Evolutionary conservation across 2,113 vertebrate species (phyloP), one percentile per base, ranked within the genome.

Genomic region (Lipophrys pholis): DNA sequence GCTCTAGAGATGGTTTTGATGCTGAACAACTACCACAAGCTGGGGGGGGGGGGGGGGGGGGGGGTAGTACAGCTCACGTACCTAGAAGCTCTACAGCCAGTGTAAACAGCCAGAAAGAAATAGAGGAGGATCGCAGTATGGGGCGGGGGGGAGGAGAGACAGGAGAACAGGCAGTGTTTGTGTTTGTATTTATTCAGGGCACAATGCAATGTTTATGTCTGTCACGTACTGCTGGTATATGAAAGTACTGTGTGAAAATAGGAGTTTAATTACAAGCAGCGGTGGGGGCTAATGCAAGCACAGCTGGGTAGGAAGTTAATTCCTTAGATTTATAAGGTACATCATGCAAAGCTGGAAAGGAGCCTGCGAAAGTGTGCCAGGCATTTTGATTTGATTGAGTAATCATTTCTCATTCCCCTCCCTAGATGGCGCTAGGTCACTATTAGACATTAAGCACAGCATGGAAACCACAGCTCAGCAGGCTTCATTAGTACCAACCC

Each of bases 1-100:
- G 36, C 50, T 8, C 0, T 59, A 43, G 59, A 15, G 63, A 61
- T 68, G 79, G 70, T 38, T 36, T 55, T 35, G 46, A 72, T 63
- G 62, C 14, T 55, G 57, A 53, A 43, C 21, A 67, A 58, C 8
- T 9, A 38, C 53, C 5, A 58, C 0, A 16, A 45, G 55, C 42
- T 73, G 21, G 21, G 21, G 21, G 21, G 21, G 21, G 21, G 21
- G 21, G 21, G 21, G 21, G 21, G 35, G 15, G 45, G 14, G 21
- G 4, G 21, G 4, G 21, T 14, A 78, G 42, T 17, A 60, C 73
- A 76, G 63, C 71, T 66, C 36, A 92, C 90, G 66, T 91, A 93
- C 91, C 91, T 84, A 92, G 79, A 69, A 92, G 84, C 74, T 90
- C 90, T 91, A 90, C 61, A 73, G 78, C 78, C 83, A 66, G 79